Conservation (phyloP, 2,113 vertebrate species). For the Ceratotherium simum region DNA sequence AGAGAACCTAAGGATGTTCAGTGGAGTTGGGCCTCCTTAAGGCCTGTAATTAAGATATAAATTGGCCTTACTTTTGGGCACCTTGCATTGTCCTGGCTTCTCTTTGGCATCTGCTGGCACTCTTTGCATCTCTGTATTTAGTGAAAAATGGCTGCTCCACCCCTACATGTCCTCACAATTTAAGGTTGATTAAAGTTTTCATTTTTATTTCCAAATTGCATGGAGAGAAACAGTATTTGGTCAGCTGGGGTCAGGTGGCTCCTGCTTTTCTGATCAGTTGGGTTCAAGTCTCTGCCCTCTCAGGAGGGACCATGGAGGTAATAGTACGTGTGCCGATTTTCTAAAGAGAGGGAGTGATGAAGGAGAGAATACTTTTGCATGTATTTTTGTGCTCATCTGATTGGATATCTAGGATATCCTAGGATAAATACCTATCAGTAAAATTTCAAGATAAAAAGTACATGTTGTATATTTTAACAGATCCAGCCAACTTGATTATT, state of each 20-base stretch:
- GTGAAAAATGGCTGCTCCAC: neutral
- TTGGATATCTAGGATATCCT: neutral
- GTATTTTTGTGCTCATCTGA: neutral
- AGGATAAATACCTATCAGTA: neutral
- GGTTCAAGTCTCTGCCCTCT: neutral
- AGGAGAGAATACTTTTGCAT: neutral
- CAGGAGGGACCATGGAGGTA: neutral
- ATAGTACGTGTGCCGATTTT: neutral
- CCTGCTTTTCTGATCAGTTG: neutral
- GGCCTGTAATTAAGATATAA: neutral
- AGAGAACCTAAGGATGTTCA: neutral
- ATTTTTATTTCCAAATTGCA: constrained; percentile 15
- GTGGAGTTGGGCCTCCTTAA: neutral
- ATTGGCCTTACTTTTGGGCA: neutral
- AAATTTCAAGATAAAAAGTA: neutral
- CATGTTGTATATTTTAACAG: neutral
- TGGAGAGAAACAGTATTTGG: neutral
- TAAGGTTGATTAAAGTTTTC: neutral
- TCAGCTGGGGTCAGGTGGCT: neutral
- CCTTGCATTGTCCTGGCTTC: neutral
- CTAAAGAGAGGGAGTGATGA: neutral
- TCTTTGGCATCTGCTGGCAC: neutral
- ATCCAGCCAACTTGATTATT: too few species aligned
- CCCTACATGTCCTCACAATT: neutral
- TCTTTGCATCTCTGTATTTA: neutral